Base-by-base conservation (phyloP, 2,888 invertebrate genomes). In the Acholoe squamosa region DNA sequence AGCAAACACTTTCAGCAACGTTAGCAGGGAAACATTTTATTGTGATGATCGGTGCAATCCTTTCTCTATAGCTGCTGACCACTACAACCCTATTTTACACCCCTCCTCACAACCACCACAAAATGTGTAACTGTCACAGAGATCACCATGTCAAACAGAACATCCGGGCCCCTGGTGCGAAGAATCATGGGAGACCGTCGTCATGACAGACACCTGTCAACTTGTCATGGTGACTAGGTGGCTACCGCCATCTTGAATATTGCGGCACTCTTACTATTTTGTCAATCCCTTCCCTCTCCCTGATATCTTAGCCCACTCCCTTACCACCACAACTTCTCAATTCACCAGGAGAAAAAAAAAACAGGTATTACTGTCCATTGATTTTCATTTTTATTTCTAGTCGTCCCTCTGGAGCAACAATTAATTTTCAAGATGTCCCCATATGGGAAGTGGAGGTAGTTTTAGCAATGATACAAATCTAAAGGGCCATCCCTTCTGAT, bases 191-290 rank as follows among this genome's bases (percentile, higher is more conserved):
- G 80, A 80, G 34, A 10, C 19, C 0, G 34, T 0, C 34, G 80
- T 0, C 80, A 71, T 34, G 80, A 80, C 34, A 25, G 80, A 43
- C 80, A 80, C 80, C 80, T 80, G 80, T 80, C 80, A 80, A 10
- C 34, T 80, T 19, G 33, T 80, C 80, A 33, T 80, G 80, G 34
- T 33, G 43, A 80, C 80, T 14, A n/a, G 80, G 80, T n/a, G 12
- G 5, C 16, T 0, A 43, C n/a, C 10, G 80, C 80, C 80, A 80
- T 80, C 34, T 80, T 80, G 80, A 34, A 33, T 33, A 16, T 80
- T 14, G 34, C n/a, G 0, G 76, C 31, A 34, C 43, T 33, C n/a
- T 43, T 19, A 80, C 34, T 43, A 28, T 22, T 43, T 43, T n/a
- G 16, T 43, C 80, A 33, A 34, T 43, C 34, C 80, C 80, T 43